Base-by-base conservation (phyloP, 2,888 invertebrate species). In the Melieria omissa region DNA sequence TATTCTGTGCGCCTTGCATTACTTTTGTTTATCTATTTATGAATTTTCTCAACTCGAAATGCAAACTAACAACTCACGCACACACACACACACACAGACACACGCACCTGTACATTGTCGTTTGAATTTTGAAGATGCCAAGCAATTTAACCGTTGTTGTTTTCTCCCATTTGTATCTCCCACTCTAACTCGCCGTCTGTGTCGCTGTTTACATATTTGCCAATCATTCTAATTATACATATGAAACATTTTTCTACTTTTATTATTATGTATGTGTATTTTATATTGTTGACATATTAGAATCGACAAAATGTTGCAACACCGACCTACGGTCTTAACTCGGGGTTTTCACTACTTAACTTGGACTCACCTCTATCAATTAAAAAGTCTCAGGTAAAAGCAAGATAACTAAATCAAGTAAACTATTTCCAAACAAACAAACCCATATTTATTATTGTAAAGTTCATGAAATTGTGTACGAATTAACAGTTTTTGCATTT, bases 361-460 rank as follows among this genome's bases (percentile, higher is more conserved):
- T 79, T 85, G 85, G 86, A 86, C 78, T 84, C 86, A 79, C 82
- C 86, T 77, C 74, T 86, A 81, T 82, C 85, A 74, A 80, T 84
- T 79, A 86, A 86, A 78, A 86, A 86, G 80, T 78, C 85, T 83
- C 86, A 86, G 86, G 86, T 86, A 86, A 86, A 79, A 76, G 29
- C 29, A 29, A 29, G 29, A 29, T 29, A 52, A 49, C 49, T 49
- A 52, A 41, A 54, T 29, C 8, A 61, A 61, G 5, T 1, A n/a
- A 42, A 61, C 47, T 10, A 29, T n/a, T 16, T 9, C 12, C 12
- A 52, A 52, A 9, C n/a, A 29, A 41, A 42, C 42, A 61, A 41
- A 61, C 29, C 9, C 29, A 47, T 14, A 63, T 47, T 7, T 16
- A 46, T 7, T 63, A 14, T 29, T 5, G 5, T 5, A 14, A 58